A percentile compares a stretch with the other conserved stretches of the same genome.
Conservation (phyloP, 2,888 invertebrate species). For the Andrena praecox region DNA sequence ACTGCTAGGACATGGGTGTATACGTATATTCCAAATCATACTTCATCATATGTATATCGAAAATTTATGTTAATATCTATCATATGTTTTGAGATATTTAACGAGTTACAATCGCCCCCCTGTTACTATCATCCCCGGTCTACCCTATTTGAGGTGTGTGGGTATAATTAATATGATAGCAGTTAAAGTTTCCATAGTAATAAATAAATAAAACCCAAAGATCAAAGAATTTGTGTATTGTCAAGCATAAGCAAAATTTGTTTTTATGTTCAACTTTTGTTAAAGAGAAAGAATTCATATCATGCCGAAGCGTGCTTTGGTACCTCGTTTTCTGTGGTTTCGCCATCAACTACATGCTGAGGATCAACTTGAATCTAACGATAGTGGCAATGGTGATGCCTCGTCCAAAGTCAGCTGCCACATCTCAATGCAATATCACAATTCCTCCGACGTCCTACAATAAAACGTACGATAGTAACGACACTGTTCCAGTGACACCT, state of each 20-base stretch:
- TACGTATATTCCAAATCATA: too few relatives aligned
- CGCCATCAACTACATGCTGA: conserved; percentile 89
- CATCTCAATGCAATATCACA: conserved; percentile 71
- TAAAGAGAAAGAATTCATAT: conserved; percentile 75
- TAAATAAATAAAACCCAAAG: too few relatives aligned
- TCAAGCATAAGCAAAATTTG: neutral
- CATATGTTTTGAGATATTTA: too few relatives aligned
- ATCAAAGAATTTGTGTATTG: too few relatives aligned
- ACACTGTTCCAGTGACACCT: neutral
- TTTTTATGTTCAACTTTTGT: neutral
- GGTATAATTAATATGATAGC: too few relatives aligned
- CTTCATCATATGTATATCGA: too few relatives aligned
- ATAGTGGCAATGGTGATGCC: conserved; percentile 88
- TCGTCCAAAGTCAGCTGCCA: conserved; percentile 69
- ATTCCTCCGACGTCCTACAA: conserved; percentile 21
- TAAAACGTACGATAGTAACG: conserved; percentile 7
- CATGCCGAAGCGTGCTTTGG: conserved; percentile 87
- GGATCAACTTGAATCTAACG: conserved; percentile 89
- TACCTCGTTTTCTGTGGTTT: conserved; percentile 88
- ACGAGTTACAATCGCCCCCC: too few relatives aligned
- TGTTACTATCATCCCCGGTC: too few relatives aligned
- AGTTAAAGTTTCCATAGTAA: too few relatives aligned
- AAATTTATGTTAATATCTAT: too few relatives aligned
- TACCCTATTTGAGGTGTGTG: too few relatives aligned
- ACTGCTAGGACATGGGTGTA: too few relatives aligned